Evolutionary conservation across 2,888 invertebrate genomes (phyloP), one percentile per base, ranked within the genome.

Genomic region (Cheilosia soror): DNA sequence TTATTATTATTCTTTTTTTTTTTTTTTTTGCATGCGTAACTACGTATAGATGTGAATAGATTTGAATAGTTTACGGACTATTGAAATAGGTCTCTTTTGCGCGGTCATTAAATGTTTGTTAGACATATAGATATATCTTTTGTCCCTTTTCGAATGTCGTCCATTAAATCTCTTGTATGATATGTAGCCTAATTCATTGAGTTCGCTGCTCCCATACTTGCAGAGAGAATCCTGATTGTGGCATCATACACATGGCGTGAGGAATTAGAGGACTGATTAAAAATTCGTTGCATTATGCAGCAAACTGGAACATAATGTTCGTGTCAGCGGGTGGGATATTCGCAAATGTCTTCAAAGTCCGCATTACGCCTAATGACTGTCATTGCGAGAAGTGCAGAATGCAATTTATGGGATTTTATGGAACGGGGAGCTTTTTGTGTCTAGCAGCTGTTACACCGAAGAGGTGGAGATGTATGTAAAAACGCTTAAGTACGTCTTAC

Each of bases 201-300:
- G 68, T 44, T 62, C 33, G 53, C 53, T 62, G 53, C n/a, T 65
- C 55, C 47, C 47, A 37, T 29, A 20, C 57, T 49, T 27, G n/a
- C 33, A 47, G 33, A 63, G 42, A 44, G 31, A 20, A 40, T 37
- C 13, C n/a, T 40, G 40, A 51, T 65, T 42, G 27, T 47, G 42
- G 33, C 47, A 40, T 20, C 40, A 62, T 37, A 65, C 13, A 76
- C 42, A 55, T 11, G 68, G 40, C 55, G 49, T 69, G 83, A 75
- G 79, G 79, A 84, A 84, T 84, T 79, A 84, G 83, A 73, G 58
- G 58, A 11, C 83, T 84, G 79, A 79, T 84, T 84, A 79, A 75
- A 66, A 79, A 84, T 84, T 84, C 79, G 68, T 57, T 69, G 63
- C 63, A 75, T 65, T 77, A 69, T 68, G 58, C 60, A 69, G 68